Conservation (phyloP, 1,140 invertebrate species). For the Hyposmocoma kahamanoa region DNA sequence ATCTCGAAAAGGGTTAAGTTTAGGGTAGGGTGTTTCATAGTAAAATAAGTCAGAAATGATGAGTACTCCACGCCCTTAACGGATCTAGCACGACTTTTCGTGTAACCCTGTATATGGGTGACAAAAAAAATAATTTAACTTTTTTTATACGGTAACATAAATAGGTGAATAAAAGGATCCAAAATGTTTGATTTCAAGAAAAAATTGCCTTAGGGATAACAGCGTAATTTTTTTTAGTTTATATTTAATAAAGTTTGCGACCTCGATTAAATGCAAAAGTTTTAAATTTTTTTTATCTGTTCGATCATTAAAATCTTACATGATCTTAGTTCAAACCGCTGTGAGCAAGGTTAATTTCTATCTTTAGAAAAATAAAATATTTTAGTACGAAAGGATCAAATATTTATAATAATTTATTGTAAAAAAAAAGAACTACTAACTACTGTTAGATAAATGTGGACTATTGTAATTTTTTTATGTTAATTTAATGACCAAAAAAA, state of each 20-base stretch:
- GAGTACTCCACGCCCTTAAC: too few relatives aligned
- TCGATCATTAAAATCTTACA: slow-evolving; percentile 85
- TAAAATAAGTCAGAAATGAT: too few relatives aligned
- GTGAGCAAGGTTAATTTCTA: slow-evolving; percentile 85
- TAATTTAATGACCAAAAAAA: too few relatives aligned
- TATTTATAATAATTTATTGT: slow-evolving; percentile 58
- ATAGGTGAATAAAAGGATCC: slow-evolving; percentile 53
- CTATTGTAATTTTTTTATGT: too few relatives aligned
- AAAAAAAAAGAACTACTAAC: slow-evolving; percentile 28
- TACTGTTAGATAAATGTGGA: too few relatives aligned
- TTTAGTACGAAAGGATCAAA: slow-evolving; percentile 80
- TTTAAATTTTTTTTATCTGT: slow-evolving; percentile 81
- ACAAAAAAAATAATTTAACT: too few relatives aligned
- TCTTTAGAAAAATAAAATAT: slow-evolving; percentile 61
- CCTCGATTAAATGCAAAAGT: slow-evolving; percentile 78
- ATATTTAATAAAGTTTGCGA: slow-evolving; percentile 80
- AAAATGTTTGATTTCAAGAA: slow-evolving; percentile 66
- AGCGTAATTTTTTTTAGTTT: too few relatives aligned
- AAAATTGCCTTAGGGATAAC: slow-evolving; percentile 84
- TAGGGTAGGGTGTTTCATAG: too few relatives aligned
- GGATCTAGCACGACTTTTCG: too few relatives aligned
- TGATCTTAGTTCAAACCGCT: slow-evolving; percentile 81
- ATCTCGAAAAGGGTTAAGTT: too few relatives aligned
- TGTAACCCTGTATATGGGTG: too few relatives aligned
- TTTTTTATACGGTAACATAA: too few relatives aligned